phyloP scores from a whole-genome alignment of 2,888 invertebrate species.

The Eupithecia exiguata region DNA sequence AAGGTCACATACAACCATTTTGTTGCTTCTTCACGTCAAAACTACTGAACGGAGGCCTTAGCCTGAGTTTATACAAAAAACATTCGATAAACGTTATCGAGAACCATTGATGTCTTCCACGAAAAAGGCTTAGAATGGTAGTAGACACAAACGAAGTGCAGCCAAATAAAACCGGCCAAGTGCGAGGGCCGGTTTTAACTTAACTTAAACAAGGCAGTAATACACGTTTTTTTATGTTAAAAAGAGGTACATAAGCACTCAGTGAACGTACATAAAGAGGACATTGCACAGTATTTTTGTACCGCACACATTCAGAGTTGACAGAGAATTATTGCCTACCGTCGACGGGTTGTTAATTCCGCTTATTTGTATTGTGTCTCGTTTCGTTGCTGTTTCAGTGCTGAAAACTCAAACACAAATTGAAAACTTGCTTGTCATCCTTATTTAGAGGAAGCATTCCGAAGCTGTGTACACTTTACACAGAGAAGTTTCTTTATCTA shows the following conservation, averaged over 20 bases:
- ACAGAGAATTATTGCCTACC: slow-evolving; percentile 68
- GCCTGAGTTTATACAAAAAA: too few species aligned
- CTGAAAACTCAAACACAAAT: slow-evolving; percentile 33
- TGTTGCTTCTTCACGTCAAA: too few species aligned
- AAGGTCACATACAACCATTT: too few species aligned
- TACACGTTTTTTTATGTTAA: too few species aligned
- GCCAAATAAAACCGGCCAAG: too few species aligned
- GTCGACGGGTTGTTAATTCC: slow-evolving; percentile 68
- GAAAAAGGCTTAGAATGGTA: too few species aligned
- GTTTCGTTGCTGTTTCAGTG: slow-evolving; percentile 42
- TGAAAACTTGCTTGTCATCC: neutral
- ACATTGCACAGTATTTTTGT: neutral
- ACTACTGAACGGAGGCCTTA: too few species aligned
- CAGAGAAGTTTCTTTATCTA: neutral
- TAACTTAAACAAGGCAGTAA: too few species aligned
- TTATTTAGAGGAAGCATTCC: neutral
- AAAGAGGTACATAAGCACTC: slow-evolving; percentile 7
- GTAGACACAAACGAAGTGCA: too few species aligned
- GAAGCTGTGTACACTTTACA: neutral
- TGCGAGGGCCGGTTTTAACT: too few species aligned
- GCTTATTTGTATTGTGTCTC: slow-evolving; percentile 58
- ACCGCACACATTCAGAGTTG: slow-evolving; percentile 10
- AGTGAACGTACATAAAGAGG: neutral
- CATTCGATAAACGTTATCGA: too few species aligned
- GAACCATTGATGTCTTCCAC: too few species aligned